phyloP scores from a whole-genome alignment of 1,140 invertebrate genomes.

The Tetragnatha versicolor region DNA sequence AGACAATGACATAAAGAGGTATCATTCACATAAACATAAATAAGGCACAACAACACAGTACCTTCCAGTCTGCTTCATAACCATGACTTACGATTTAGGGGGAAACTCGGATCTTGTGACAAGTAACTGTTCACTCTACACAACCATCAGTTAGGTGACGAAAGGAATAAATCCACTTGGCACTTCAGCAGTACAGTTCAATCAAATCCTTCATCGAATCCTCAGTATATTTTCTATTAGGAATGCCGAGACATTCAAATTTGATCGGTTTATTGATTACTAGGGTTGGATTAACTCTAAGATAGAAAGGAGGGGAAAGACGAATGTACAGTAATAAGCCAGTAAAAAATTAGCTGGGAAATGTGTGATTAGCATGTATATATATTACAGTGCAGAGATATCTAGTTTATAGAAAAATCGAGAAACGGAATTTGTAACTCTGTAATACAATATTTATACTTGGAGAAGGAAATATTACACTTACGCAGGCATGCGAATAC shows the following conservation, averaged over 20 bases:
- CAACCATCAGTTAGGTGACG: constrained; percentile 35
- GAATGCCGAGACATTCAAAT: constrained; percentile 46
- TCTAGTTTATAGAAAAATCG: constrained; percentile 42
- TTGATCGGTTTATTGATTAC: constrained; percentile 47
- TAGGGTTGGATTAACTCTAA: constrained; percentile 21
- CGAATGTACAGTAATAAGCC: constrained; percentile 21
- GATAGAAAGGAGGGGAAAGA: constrained; percentile 14
- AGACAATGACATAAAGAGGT: constrained; percentile 52
- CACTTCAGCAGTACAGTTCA: constrained; percentile 52
- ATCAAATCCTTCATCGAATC: constrained; percentile 22
- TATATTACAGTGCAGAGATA: constrained; percentile 31
- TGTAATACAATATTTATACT: constrained; percentile 37
- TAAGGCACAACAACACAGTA: constrained; percentile 52
- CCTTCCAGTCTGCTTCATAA: constrained; percentile 47
- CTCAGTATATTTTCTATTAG: constrained; percentile 36
- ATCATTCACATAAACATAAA: constrained; percentile 51
- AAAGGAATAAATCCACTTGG: constrained; percentile 54
- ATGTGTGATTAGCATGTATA: constrained; percentile 45
- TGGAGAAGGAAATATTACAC: constrained; percentile 26
- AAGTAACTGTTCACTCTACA: constrained; percentile 51
- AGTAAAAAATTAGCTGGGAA: constrained; percentile 41
- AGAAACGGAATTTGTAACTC: constrained; percentile 34
- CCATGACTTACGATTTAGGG: constrained; percentile 34
- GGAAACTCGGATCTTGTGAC: constrained; percentile 44
- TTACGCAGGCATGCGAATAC: constrained; percentile 35